A percentile compares a stretch with the other conserved stretches of the same genome.
These are phyloP conservation scores for Loripinus fragilis DNA, from an alignment of 2,888 invertebrate species.

Conservation along the genomic window DNA sequence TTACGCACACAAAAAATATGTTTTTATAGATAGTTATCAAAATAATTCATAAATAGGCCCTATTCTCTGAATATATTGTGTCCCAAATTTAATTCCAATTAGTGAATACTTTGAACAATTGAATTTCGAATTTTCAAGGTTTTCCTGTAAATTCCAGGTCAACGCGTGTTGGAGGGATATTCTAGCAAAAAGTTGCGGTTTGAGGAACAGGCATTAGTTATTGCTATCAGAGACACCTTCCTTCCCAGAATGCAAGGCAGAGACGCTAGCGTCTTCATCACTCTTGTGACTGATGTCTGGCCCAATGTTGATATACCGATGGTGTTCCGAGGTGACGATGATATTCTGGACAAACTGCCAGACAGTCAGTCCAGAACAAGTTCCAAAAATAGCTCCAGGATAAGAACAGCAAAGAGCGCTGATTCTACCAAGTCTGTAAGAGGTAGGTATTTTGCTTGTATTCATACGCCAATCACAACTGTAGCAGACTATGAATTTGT, in stretches of 20 bases:
- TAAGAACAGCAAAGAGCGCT: slow-evolving; percentile 70
- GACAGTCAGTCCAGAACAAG: slow-evolving; percentile 63
- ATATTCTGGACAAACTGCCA: slow-evolving; percentile 56
- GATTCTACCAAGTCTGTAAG: slow-evolving; percentile 73
- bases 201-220: slow-evolving; percentile 77
- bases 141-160: slow-evolving; percentile 31
- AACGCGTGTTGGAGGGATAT: slow-evolving; percentile 36
- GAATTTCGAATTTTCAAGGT: background rate
- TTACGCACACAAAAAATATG: too few relatives aligned
- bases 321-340: slow-evolving; percentile 74
- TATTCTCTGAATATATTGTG: too few relatives aligned
- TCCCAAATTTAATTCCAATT: too few relatives aligned
- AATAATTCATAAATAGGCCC: too few relatives aligned
- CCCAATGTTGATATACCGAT: slow-evolving; percentile 76
- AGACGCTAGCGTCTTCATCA: slow-evolving; percentile 79
- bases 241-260: slow-evolving; percentile 78
- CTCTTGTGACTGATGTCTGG: slow-evolving; percentile 78
- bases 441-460: slow-evolving; percentile 58
- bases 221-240: slow-evolving; percentile 79
- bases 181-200: slow-evolving; percentile 57
- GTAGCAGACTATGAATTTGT: too few relatives aligned
- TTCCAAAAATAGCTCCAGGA: slow-evolving; percentile 55
- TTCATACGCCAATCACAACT: too few relatives aligned
- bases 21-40: too few relatives aligned
- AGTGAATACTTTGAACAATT: too few relatives aligned